These are phyloP conservation scores for Macrosiphum euphorbiae DNA, from an alignment of 2,888 invertebrate genomes.

Conservation along the genomic window DNA sequence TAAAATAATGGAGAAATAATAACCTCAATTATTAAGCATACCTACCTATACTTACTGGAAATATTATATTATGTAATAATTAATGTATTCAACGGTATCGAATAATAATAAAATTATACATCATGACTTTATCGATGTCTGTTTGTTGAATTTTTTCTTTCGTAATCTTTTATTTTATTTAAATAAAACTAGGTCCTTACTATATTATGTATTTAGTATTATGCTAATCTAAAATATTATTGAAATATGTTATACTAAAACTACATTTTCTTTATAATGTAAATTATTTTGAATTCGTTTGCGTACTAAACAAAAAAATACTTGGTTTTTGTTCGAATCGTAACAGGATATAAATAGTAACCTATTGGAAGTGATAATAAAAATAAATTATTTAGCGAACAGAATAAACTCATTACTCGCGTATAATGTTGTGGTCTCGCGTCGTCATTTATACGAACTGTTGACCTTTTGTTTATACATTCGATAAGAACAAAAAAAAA, in stretches of 20 bases:
- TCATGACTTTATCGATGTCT: not conserved
- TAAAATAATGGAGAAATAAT: not conserved
- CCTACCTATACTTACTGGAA: not conserved
- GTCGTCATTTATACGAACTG: slow-evolving; percentile 31
- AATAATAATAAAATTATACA: not conserved
- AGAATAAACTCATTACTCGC: not conserved
- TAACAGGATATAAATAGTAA: not conserved
- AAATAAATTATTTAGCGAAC: slow-evolving; percentile 17
- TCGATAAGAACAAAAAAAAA: slow-evolving; percentile 24
- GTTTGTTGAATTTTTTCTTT: not conserved
- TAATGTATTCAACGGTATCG: not conserved
- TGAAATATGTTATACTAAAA: not conserved
- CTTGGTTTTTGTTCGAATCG: not conserved
- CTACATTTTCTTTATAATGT: not conserved
- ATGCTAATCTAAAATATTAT: not conserved
- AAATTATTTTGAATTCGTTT: not conserved
- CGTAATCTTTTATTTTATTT: not conserved
- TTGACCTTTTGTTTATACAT: slow-evolving; percentile 31
- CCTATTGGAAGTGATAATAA: not conserved
- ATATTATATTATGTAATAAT: not conserved
- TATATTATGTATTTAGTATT: not conserved
- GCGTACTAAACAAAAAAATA: not conserved
- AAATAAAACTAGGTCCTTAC: not conserved
- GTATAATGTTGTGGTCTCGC: slow-evolving; percentile 12
- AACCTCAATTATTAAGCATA: not conserved